Percentiles rank a stretch among this genome's conserved stretches.
Conservation (phyloP, 2,797 vertebrate species). For the Eremophila alpestris region DNA sequence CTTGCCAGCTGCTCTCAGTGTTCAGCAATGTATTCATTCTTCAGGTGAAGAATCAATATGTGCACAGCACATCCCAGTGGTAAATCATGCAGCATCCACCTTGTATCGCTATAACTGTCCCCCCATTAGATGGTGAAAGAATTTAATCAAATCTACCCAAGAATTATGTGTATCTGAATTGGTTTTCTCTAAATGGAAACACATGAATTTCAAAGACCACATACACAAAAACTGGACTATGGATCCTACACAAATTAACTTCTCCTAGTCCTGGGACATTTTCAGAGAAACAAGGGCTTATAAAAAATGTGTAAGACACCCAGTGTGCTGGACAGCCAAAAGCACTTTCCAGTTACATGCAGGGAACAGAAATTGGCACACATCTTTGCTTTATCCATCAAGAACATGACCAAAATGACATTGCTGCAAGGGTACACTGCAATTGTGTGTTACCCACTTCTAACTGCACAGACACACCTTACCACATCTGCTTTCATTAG, state of each 20-base stretch:
- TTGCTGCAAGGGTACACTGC: not conserved
- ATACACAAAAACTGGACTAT: not conserved
- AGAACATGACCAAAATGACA: accelerated
- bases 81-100: not conserved
- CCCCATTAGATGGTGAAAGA: not conserved
- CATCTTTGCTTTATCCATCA: not conserved
- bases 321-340: not conserved
- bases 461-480: not conserved
- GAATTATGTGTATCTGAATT: not conserved
- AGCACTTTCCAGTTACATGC: not conserved
- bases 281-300: not conserved
- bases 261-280: not conserved
- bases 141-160: not conserved
- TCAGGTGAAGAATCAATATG: not conserved
- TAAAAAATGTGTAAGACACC: not conserved
- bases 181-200: not conserved
- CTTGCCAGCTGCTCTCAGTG: not conserved
- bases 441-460: not conserved
- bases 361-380: not conserved
- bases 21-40: not conserved
- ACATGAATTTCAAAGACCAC: not conserved
- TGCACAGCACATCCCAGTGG: not conserved
- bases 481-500: not conserved
- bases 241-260: not conserved
- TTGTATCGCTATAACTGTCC: accelerated